phyloP scores from a whole-genome alignment of 30 jellyfish, hydroid and myxozoan species.

The Cassiopea andromeda region DNA sequence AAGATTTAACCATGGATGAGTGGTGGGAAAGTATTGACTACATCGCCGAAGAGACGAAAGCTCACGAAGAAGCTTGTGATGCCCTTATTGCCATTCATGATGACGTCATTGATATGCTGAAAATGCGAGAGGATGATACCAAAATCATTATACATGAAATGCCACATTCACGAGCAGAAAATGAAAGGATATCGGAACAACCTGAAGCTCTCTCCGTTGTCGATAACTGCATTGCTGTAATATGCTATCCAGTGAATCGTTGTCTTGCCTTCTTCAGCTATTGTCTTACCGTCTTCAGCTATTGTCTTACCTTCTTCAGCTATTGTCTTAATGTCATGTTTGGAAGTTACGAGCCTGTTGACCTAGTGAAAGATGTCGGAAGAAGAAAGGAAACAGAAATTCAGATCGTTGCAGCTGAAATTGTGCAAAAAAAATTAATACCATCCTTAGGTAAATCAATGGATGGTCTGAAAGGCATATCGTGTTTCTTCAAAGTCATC shows the following conservation, averaged over 20 bases:
- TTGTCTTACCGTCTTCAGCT: too few species aligned
- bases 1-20: slow-evolving; percentile 28
- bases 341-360: not conserved
- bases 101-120: slow-evolving; percentile 19
- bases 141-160: slow-evolving; percentile 8
- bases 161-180: slow-evolving; percentile 38
- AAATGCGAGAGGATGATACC: slow-evolving; percentile 56
- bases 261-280: too few species aligned
- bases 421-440: slow-evolving; percentile 8
- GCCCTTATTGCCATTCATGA: slow-evolving; percentile 53
- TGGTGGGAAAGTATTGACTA: slow-evolving; percentile 56
- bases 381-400: not conserved
- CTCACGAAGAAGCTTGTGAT: slow-evolving; percentile 54
- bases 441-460: slow-evolving; percentile 22
- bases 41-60: slow-evolving; percentile 28
- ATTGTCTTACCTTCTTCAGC: too few species aligned
- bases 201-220: not conserved
- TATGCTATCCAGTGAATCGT: too few species aligned
- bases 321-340: too few species aligned
- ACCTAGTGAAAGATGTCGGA: slow-evolving; percentile 1
- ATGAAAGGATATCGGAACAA: slow-evolving; percentile 11
- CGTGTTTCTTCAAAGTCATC: slow-evolving; percentile 38
- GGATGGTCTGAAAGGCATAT: slow-evolving; percentile 15
- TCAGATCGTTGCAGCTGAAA: not conserved
- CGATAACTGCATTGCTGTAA: too few species aligned